These are phyloP conservation scores for Drosophila mercatorum DNA, from an alignment of 2,888 invertebrate genomes.

Conservation along the genomic window DNA sequence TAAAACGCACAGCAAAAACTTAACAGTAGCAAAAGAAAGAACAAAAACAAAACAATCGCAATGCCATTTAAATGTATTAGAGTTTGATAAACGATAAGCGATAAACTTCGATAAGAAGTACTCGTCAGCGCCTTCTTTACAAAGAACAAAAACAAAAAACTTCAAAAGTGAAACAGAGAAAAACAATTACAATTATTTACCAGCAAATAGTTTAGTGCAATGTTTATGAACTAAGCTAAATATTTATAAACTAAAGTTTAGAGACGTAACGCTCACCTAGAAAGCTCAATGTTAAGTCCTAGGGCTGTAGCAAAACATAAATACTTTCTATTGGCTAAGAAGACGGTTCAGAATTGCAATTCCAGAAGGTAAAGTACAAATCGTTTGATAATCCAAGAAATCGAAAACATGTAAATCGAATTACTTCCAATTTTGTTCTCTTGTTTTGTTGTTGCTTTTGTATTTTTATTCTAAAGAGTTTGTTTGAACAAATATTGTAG, in stretches of 20 bases:
- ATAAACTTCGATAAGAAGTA: conserved; percentile 24
- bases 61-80: conserved; percentile 45
- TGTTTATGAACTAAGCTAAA: conserved; percentile 42
- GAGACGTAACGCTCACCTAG: conserved; percentile 32
- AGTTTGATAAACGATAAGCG: conserved; percentile 24
- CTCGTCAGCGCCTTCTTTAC: conserved; percentile 63
- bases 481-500: background rate
- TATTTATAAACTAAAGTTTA: conserved; percentile 32
- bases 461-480: conserved; percentile 1
- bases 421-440: conserved; percentile 2
- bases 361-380: conserved; percentile 45
- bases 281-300: conserved; percentile 47
- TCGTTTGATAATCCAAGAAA: conserved; percentile 4
- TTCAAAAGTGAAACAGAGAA: conserved; percentile 17
- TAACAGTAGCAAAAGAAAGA: conserved; percentile 38
- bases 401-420: background rate
- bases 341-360: conserved; percentile 33
- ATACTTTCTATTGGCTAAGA: conserved; percentile 26
- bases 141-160: conserved; percentile 28
- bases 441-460: conserved; percentile 17
- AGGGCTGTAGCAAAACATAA: conserved; percentile 20
- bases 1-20: conserved; percentile 65
- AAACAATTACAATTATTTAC: conserved; percentile 63
- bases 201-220: conserved; percentile 60
- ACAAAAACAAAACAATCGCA: conserved; percentile 33